Conservation (phyloP, 2,888 invertebrate species). For the Homarus gammarus region DNA sequence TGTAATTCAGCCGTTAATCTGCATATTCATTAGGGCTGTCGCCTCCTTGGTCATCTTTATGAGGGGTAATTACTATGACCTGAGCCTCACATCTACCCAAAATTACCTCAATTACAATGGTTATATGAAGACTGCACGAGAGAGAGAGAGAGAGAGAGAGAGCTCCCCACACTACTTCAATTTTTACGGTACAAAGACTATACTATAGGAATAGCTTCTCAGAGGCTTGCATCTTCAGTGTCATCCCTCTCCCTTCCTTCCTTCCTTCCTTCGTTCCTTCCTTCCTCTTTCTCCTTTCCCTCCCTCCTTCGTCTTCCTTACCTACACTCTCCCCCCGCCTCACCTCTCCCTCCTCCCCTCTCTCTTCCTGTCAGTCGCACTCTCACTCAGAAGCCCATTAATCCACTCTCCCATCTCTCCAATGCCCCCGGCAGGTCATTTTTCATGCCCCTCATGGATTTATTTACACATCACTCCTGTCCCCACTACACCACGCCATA, state of each 20-base stretch:
- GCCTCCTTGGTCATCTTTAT: too few relatives aligned
- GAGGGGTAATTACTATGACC: too few relatives aligned
- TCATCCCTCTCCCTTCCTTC: neutral
- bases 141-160: too few relatives aligned
- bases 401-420: slow-evolving; percentile 14
- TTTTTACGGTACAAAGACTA: neutral
- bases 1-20: too few relatives aligned
- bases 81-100: too few relatives aligned
- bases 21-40: too few relatives aligned
- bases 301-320: neutral
- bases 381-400: neutral
- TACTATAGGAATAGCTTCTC: too few relatives aligned
- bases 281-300: neutral
- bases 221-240: neutral
- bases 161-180: too few relatives aligned
- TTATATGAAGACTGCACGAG: too few relatives aligned
- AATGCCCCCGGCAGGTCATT: neutral
- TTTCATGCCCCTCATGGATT: neutral
- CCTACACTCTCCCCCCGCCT: neutral
- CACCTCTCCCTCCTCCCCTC: neutral
- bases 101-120: too few relatives aligned
- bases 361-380: neutral
- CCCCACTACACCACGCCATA: neutral
- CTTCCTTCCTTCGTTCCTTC: neutral
- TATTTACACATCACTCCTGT: neutral